phyloP scores from a whole-genome alignment of 2,113 vertebrate species.

The Cygnus atratus region DNA sequence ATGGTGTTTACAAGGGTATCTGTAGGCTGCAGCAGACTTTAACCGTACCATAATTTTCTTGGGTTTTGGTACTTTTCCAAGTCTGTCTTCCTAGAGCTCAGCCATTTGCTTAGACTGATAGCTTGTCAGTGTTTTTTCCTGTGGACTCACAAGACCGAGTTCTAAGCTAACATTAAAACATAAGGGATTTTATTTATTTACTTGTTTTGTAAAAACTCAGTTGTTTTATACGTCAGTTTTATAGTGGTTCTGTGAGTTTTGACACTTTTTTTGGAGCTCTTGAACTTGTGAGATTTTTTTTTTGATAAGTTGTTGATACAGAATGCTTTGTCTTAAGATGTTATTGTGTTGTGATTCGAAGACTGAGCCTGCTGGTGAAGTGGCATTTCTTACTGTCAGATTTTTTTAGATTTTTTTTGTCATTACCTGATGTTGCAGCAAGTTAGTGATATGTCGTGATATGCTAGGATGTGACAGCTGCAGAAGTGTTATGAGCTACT shows the following conservation, averaged over 20 bases:
- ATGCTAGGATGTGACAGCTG: not conserved
- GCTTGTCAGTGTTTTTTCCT: not conserved
- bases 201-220: not conserved
- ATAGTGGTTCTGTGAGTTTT: not conserved
- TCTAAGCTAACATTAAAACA: not conserved
- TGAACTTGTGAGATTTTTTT: not conserved
- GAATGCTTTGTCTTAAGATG: not conserved
- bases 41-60: not conserved
- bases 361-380: not conserved
- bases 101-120: not conserved
- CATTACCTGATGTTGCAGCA: not conserved
- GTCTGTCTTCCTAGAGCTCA: not conserved
- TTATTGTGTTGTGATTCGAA: not conserved
- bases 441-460: fast-evolving
- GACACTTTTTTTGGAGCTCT: not conserved
- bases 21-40: not conserved
- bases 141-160: not conserved
- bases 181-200: no score
- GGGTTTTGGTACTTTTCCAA: not conserved
- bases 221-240: not conserved
- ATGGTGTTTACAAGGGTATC: not conserved
- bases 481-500: not conserved
- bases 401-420: not conserved
- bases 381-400: not conserved
- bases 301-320: not conserved